Evolutionary conservation across 2,888 invertebrate genomes (phyloP).

Genomic region (Emmelina monodactyla): DNA sequence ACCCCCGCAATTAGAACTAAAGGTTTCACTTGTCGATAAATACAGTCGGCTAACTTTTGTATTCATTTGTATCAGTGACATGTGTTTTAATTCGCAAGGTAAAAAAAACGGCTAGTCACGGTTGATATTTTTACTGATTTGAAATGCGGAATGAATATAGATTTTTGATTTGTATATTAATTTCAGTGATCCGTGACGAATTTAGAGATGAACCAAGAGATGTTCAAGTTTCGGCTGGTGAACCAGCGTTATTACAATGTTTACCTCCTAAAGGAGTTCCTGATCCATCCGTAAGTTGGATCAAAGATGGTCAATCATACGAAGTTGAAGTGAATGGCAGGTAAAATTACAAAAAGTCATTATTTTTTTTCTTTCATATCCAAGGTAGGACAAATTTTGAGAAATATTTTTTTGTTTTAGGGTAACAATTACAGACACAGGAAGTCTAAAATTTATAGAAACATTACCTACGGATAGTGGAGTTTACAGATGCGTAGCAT

Average conservation of each 20-base stretch:
- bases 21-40: no score
- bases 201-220: conserved; percentile 91
- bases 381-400: not conserved
- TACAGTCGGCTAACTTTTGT: no score
- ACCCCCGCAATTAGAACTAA: no score
- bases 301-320: conserved; percentile 73
- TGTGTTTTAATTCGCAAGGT: no score
- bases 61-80: no score
- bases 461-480: conserved; percentile 90
- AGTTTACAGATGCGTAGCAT: conserved; percentile 89
- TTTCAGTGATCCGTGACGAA: conserved; percentile 91
- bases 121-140: no score
- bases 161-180: not conserved
- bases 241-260: conserved; percentile 91
- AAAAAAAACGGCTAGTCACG: no score
- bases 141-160: no score
- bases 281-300: conserved; percentile 92
- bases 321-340: conserved; percentile 71
- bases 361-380: not conserved
- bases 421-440: conserved; percentile 84
- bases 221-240: conserved; percentile 91
- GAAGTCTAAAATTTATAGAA: conserved; percentile 89
- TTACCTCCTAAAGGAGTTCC: conserved; percentile 95
- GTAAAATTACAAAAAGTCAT: conserved; percentile 29
- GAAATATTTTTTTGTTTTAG: conserved; percentile 40